phyloP scores from a whole-genome alignment of 2,113 vertebrate species.

The Aegithalos caudatus region DNA sequence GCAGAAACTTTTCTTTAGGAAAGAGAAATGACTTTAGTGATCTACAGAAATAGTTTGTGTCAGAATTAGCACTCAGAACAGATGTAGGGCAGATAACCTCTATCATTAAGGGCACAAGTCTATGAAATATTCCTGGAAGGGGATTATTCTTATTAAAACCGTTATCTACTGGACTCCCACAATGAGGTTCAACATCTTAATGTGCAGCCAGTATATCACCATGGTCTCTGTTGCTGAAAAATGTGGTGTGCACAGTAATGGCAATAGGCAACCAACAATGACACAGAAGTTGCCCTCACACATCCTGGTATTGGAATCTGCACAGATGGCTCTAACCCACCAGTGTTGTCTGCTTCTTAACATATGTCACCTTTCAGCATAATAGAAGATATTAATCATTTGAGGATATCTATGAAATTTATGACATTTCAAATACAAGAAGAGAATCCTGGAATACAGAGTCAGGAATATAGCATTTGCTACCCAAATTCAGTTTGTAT shows the following conservation, averaged over 20 bases:
- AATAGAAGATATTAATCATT: background rate
- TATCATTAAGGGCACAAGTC: background rate
- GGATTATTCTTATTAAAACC: background rate
- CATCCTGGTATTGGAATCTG: background rate
- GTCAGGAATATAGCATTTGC: background rate
- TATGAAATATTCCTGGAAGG: background rate
- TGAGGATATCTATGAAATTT: background rate
- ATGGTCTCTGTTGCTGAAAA: background rate
- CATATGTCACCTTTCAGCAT: background rate
- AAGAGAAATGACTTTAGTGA: background rate
- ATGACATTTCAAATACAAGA: background rate
- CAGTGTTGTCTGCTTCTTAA: background rate
- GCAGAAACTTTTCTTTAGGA: slow-evolving; percentile 22
- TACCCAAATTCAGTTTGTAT: background rate
- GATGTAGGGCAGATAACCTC: background rate
- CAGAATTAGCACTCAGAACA: background rate
- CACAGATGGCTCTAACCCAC: background rate
- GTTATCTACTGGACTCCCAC: background rate
- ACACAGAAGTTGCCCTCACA: background rate
- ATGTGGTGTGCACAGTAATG: background rate
- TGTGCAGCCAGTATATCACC: background rate
- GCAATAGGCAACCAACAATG: background rate
- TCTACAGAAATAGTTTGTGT: background rate
- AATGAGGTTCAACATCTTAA: background rate
- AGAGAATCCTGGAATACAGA: background rate